Evolutionary conservation across 2,797 vertebrate genomes (phyloP), one percentile per base, ranked within the genome.

Genomic region (Epinephelus malabaricus): DNA sequence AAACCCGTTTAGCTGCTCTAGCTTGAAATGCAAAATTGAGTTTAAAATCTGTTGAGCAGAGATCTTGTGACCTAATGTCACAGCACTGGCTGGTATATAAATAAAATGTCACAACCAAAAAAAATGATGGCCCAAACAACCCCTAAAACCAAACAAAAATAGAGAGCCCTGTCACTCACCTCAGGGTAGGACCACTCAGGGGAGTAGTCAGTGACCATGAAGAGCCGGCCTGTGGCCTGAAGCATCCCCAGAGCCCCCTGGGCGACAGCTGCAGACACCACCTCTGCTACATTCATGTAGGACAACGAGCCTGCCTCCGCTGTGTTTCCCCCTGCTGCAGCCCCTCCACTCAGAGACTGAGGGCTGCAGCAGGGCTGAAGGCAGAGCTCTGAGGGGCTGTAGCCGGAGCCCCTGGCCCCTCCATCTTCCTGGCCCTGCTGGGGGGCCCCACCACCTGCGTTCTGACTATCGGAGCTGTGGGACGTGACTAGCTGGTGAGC

Each of bases 161-260:
- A 43, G 65, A 76, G 58, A 51, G 21, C 5, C 6, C 1, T 18
- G 49, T 54, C 6, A 54, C 97, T 95, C 87, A 99, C 98, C 98
- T 99, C 98, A 3, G 98, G 98, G 86, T 99, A 99, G 38, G 98
- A 99, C 98, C 98, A 99, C 89, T 99, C 98, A 1, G 98, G 98
- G 47, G 98, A 99, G 92, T 99, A 99, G 95, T 99, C 98, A 1
- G 98, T 99, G 92, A 99, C 98, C 97, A 99, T 97, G 95, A 99
- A 99, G 92, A 99, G 95, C 65, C 98, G 96, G 5, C 98, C 98
- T 0, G 97, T 97, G 90, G 97, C 97, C 94, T 99, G 98, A 59
- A 99, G 96, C 96, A 99, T 94, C 56, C 98, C 97, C 94, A 99
- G 94, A 79, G 97, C 95, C 83, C 97, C 96, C 84, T 97, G 98